Evolutionary conservation across 2,888 invertebrate species (phyloP), one percentile per base, ranked within the genome.

Genomic region (Congeria kusceri): DNA sequence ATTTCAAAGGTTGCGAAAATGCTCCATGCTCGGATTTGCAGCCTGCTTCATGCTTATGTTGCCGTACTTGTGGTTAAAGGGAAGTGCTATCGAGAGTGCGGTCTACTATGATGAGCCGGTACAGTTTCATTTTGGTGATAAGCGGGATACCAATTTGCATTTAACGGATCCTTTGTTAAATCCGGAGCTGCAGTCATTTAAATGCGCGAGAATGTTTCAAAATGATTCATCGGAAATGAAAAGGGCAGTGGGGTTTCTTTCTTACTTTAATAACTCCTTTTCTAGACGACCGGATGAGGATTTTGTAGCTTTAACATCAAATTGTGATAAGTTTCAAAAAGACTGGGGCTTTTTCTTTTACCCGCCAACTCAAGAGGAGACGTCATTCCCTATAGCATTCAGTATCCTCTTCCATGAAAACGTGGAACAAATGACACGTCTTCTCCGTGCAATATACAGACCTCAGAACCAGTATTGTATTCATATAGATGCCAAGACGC

Each of bases 401-500:
- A 39, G 39, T 11, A 88, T 93, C n/a, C 47, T 92, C 1, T 80
- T 91, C 27, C 88, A 92, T 71, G 84, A 85, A 65, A 86, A 91
- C 47, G 68, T 88, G 0, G 87, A 89, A 63, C 91, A 92, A 71
- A 80, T 92, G 3, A 92, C 92, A 67, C 80, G 89, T 23, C 68
- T 92, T 3, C 71, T 93, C 4, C 77, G 88, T 13, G 77, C 87
- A 0, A 88, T 93, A 29, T 93, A 92, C 74, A 77, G 89, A 15
- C 92, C 92, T 11, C 91, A 92, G 59, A 93, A 93, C 73, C 73
- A 87, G 32, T 93, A 92, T 82, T 93, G 93, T 76, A 83, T 93
- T 29, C 93, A 93, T 62, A 88, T 92, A 0, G 93, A 93, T 63
- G 66, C 65, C n/a, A 91, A 90, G 66, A 63, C 89, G 1, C 59